A percentile compares a stretch with the other conserved stretches of the same genome.
Evolutionary conservation across 2,113 vertebrate genomes (phyloP).

Genomic region (Cygnus atratus): DNA sequence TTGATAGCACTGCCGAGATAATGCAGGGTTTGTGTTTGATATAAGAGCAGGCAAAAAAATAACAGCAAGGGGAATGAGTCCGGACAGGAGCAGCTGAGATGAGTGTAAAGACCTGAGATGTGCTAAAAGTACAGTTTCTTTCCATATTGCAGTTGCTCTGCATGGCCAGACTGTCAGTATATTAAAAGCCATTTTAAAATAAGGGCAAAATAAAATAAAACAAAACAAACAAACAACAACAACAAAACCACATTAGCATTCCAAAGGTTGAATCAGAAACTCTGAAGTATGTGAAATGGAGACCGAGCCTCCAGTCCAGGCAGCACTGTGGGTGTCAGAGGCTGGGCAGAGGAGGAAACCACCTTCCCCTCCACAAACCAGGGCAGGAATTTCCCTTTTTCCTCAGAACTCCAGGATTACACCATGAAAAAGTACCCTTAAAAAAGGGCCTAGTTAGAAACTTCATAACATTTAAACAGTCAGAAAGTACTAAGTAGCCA

Average conservation of each 20-base stretch:
- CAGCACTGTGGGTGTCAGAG: fast-evolving
- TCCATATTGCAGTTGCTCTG: background rate
- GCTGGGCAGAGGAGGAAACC: background rate
- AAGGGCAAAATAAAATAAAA: background rate
- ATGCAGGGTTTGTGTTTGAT: fast-evolving
- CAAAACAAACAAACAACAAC: too few species aligned
- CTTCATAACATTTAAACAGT: background rate
- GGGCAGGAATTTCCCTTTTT: background rate
- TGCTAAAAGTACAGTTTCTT: background rate
- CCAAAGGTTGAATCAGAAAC: background rate
- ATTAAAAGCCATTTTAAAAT: background rate
- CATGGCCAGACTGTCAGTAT: fast-evolving
- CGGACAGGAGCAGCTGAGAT: fast-evolving
- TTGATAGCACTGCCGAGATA: fast-evolving
- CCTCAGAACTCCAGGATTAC: background rate
- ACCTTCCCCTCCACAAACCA: background rate
- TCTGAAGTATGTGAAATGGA: fast-evolving
- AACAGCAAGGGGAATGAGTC: background rate
- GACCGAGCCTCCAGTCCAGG: background rate
- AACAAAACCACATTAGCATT: fast-evolving
- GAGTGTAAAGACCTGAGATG: background rate
- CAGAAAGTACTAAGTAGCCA: background rate
- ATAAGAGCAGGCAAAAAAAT: fast-evolving
- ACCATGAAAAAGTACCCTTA: background rate
- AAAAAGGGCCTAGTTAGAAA: background rate